Evolutionary conservation across 1,140 invertebrate species (phyloP), one percentile per base, ranked within the genome.

Genomic region (Gonatopus flavifemur): DNA sequence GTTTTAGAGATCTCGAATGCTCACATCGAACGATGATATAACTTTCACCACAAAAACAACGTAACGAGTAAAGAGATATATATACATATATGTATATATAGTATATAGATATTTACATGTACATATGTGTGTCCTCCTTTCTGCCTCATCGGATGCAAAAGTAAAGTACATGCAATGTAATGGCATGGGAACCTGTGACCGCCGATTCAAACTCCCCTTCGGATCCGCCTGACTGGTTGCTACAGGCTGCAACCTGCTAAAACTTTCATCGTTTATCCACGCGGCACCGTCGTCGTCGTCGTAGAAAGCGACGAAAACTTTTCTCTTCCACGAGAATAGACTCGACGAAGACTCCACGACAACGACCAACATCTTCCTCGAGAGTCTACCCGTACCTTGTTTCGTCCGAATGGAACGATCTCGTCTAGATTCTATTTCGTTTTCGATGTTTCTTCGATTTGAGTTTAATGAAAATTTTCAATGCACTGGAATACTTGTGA

Each of bases 141-240:
- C 59, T 55, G 58, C 43, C 35, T 42, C 35, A 41, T 62, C 57
- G 53, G 44, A 60, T 45, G 53, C 40, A 59, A 62, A 57, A 62
- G 58, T 57, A 50, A 58, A n/a, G 48, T 51, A 49, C n/a, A 45
- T 45, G 51, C 37, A 40, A 47, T 44, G 47, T 55, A 57, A 61
- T 64, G 55, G 59, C 59, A 64, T 64, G 61, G 52, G 63, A 64
- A 61, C 31, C 49, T 38, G 52, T 12, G 62, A n/a, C n/a, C n/a
- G 43, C 32, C 48, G 54, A 66, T 53, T 53, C 53, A 39, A 43
- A 47, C 25, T 41, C 50, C 43, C 37, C 51, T n/a, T 57, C 51
- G 46, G 64, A 62, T 62, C 33, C 62, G 62, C 62, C 38, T 56
- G 52, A 59, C 48, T 64, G 62, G 13, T 47, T 22, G 32, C 36